These are phyloP conservation scores for rabbit (Oryctolagus cuniculus) DNA, from an alignment of 2,113 vertebrate species.

Conservation along the genomic window DNA sequence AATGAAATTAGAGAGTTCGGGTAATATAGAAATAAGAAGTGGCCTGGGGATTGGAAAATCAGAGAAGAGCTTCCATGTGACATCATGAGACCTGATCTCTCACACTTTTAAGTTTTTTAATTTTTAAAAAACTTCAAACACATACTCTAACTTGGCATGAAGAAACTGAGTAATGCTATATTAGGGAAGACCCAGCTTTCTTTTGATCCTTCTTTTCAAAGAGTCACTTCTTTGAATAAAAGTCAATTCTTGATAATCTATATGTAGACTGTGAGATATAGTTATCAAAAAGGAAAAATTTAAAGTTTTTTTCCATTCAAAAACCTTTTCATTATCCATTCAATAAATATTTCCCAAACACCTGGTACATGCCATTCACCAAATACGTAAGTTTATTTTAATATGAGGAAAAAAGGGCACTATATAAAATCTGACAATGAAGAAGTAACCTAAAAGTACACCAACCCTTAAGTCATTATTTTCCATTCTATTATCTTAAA, in stretches of 20 bases:
- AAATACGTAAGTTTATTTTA: slow-evolving; percentile 2
- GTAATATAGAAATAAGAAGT: slow-evolving; percentile 38
- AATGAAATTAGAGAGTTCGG: not conserved
- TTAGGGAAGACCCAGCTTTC: not conserved
- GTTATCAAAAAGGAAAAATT: slow-evolving; percentile 6
- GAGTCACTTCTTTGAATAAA: slow-evolving; percentile 37
- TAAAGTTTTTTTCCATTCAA: not conserved
- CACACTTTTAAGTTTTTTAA: not conserved
- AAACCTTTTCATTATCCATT: not conserved
- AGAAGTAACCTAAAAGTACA: not conserved
- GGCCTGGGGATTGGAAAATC: not conserved
- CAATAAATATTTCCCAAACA: slow-evolving; percentile 40
- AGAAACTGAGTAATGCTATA: not conserved
- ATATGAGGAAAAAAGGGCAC: not conserved
- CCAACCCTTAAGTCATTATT: not conserved
- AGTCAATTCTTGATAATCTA: slow-evolving; percentile 35
- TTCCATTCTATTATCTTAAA: slow-evolving; percentile 37
- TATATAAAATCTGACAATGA: slow-evolving; percentile 43
- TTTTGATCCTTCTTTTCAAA: slow-evolving; percentile 2
- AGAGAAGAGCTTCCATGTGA: not conserved
- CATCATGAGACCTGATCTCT: not conserved
- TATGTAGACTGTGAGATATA: not conserved
- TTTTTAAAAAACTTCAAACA: not conserved
- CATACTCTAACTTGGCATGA: not conserved
- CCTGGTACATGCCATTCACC: not conserved